These are phyloP conservation scores for Lagopus muta DNA, from an alignment of 2,113 vertebrate genomes.

Conservation along the genomic window DNA sequence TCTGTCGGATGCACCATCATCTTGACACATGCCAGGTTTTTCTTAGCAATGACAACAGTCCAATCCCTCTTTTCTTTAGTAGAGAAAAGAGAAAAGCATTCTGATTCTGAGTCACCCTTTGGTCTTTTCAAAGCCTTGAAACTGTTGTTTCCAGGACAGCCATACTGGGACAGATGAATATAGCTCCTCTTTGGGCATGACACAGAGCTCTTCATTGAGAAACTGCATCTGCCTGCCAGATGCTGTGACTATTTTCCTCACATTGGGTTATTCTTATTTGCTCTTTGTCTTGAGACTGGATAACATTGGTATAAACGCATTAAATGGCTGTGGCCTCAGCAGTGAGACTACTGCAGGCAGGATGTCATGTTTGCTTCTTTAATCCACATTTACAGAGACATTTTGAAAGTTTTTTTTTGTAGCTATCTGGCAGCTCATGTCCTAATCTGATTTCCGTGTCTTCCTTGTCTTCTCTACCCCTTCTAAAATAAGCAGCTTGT, in stretches of 20 bases:
- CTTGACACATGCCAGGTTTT: neutral
- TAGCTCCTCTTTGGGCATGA: neutral
- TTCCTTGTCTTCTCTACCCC: neutral
- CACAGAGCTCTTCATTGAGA: neutral
- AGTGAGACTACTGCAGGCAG: neutral
- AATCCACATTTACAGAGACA: neutral
- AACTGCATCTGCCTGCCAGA: slow-evolving; percentile 32
- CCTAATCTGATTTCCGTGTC: neutral
- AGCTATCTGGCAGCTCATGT: neutral
- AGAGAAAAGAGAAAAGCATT: neutral
- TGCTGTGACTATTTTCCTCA: neutral
- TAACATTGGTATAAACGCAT: accelerated
- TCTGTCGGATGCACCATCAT: neutral
- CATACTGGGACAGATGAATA: neutral
- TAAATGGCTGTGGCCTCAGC: neutral
- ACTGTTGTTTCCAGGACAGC: neutral
- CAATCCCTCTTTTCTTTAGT: neutral
- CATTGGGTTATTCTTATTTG: neutral
- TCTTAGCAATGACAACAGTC: neutral
- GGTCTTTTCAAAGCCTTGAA: neutral
- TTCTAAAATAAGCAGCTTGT: neutral
- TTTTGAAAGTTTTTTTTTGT: neutral
- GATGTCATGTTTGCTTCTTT: neutral
- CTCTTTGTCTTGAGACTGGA: neutral
- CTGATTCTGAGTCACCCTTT: neutral